These are phyloP conservation scores for Micropoecilia bifurca DNA, from an alignment of 2,797 vertebrate species.

Conservation along the genomic window DNA sequence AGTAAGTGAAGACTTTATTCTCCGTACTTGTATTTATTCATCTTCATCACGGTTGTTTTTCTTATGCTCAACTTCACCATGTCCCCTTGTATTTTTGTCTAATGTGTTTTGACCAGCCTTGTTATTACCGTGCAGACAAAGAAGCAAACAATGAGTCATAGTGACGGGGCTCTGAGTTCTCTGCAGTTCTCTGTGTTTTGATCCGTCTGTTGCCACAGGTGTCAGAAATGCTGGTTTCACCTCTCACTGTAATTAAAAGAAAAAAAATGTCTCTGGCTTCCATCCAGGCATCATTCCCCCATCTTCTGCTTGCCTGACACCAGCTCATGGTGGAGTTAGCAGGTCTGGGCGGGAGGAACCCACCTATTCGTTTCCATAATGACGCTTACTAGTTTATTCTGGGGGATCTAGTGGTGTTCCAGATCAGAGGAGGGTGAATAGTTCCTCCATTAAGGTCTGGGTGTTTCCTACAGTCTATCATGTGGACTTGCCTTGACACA, in stretches of 20 bases:
- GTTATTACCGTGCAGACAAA: conserved; percentile 35
- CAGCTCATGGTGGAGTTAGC: not conserved
- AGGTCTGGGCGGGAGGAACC: not conserved
- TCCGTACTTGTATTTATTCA: conserved; percentile 21
- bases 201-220: conserved; percentile 33
- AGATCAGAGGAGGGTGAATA: not conserved
- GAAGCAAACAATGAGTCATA: conserved; percentile 57
- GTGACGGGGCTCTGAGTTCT: conserved; percentile 57
- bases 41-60: conserved; percentile 28
- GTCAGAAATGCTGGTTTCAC: conserved; percentile 34
- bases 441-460: not conserved
- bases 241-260: conserved; percentile 43
- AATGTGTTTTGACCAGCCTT: conserved; percentile 31
- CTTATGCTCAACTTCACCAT: conserved; percentile 4
- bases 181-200: conserved; percentile 7
- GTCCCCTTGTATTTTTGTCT: conserved; percentile 47
- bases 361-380: not conserved
- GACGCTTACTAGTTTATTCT: not conserved
- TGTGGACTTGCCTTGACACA: not conserved
- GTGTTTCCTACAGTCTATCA: not conserved
- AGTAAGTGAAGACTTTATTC: conserved; percentile 27
- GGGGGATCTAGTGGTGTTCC: not conserved
- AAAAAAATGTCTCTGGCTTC: conserved; percentile 1
- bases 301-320: not conserved
- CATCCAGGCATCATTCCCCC: not conserved